Percentiles rank a stretch among this genome's conserved stretches.
Conservation (phyloP, 1,140 invertebrate genomes). For the Cherax destructor region DNA sequence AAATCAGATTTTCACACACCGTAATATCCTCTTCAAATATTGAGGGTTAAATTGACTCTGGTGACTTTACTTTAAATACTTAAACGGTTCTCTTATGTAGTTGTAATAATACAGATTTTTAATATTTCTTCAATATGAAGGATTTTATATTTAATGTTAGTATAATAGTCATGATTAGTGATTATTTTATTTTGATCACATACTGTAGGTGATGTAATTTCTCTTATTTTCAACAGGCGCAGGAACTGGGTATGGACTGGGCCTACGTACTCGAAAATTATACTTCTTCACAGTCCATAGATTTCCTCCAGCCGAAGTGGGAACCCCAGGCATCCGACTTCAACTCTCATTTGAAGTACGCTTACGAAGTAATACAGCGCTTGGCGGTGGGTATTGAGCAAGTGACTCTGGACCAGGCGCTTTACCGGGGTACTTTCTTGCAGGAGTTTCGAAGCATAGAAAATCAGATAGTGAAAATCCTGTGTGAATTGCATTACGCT, state of each 20-base stretch:
- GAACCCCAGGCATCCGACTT: conserved; percentile 16
- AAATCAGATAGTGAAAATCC: conserved; percentile 79
- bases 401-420: conserved; percentile 80
- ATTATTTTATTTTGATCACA: no score
- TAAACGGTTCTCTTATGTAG: no score
- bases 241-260: conserved; percentile 21
- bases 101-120: no score
- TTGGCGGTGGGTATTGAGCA: conserved; percentile 83
- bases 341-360: conserved; percentile 77
- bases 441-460: conserved; percentile 79
- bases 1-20: no score
- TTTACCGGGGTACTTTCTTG: conserved; percentile 77
- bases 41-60: no score
- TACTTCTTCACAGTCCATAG: background rate
- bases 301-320: background rate
- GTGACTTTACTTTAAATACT: no score
- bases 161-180: no score
- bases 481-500: conserved; percentile 79
- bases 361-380: conserved; percentile 81
- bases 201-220: background rate
- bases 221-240: background rate
- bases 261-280: background rate
- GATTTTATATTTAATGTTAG: no score
- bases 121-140: no score
- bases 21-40: no score